These are phyloP conservation scores for Lasioglossum oenotherae DNA, from an alignment of 2,888 invertebrate genomes.

Conservation along the genomic window DNA sequence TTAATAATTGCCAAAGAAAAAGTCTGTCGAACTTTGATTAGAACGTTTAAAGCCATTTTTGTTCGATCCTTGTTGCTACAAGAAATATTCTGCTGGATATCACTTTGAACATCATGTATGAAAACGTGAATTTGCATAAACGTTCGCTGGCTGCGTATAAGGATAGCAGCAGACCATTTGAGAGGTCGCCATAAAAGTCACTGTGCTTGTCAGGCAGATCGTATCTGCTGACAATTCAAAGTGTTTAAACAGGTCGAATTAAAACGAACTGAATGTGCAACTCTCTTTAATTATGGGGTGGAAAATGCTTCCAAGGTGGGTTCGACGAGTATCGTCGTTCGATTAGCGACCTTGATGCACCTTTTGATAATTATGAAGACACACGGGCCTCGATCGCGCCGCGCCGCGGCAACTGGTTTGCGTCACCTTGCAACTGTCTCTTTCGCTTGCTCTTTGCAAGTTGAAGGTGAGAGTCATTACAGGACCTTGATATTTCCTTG, in stretches of 20 bases:
- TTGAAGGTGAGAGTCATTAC: constrained; percentile 55
- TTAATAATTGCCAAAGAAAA: neutral
- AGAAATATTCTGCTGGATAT: neutral
- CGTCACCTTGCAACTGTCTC: constrained; percentile 41
- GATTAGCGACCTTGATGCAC: constrained; percentile 19
- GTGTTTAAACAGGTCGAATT: neutral
- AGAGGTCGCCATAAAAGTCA: neutral
- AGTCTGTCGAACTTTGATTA: neutral
- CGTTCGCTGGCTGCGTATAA: neutral
- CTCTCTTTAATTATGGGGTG: neutral
- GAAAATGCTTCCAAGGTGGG: neutral
- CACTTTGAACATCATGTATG: neutral
- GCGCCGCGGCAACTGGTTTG: constrained; percentile 31
- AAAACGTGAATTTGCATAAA: neutral
- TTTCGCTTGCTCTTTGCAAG: constrained; percentile 49
- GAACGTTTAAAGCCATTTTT: neutral
- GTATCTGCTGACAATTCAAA: constrained; percentile 10
- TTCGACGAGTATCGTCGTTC: neutral
- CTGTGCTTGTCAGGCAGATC: neutral
- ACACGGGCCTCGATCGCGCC: neutral
- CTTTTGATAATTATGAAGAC: constrained; percentile 33
- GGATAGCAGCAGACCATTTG: neutral
- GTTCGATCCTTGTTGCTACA: neutral
- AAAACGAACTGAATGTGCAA: neutral
- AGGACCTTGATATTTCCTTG: constrained; percentile 39